phyloP scores from a whole-genome alignment of 2,113 vertebrate species.

The Seriola dumerili region DNA sequence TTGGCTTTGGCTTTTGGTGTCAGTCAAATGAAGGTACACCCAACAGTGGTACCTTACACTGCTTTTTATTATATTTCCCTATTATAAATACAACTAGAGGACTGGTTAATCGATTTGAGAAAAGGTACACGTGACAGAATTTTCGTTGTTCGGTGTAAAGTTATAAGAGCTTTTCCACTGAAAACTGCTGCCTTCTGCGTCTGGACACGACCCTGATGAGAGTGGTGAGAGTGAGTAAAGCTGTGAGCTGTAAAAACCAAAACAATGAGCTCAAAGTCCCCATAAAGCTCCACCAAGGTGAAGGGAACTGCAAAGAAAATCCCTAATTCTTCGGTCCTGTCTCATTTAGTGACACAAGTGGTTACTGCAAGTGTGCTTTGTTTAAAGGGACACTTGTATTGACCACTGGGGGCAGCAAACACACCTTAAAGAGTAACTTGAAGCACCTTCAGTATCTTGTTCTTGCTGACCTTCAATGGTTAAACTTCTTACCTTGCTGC shows the following conservation, averaged over 20 bases:
- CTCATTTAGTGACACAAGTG: not conserved
- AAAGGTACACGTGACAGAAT: not conserved
- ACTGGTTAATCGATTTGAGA: not conserved
- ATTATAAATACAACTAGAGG: not conserved
- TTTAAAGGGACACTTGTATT: not conserved
- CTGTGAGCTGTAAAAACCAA: constrained; percentile 18
- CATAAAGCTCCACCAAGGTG: not conserved
- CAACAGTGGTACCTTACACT: not conserved
- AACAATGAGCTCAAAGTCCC: constrained; percentile 14
- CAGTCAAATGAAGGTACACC: constrained; percentile 33
- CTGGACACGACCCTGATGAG: not conserved
- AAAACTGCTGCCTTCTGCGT: constrained; percentile 6
- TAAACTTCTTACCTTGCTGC: not conserved
- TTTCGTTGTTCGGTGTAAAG: not conserved
- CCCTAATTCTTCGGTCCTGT: not conserved
- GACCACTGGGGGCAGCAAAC: no score
- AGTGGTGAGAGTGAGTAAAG: not conserved
- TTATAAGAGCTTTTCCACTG: not conserved
- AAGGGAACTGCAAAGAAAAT: not conserved
- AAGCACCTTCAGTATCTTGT: no score
- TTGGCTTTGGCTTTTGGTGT: constrained; percentile 25
- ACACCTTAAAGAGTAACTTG: not conserved
- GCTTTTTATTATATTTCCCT: not conserved
- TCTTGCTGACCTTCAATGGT: no score
- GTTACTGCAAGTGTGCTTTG: not conserved